These are phyloP conservation scores for Brenthis hecate DNA, from an alignment of 2,888 invertebrate species.

Conservation along the genomic window DNA sequence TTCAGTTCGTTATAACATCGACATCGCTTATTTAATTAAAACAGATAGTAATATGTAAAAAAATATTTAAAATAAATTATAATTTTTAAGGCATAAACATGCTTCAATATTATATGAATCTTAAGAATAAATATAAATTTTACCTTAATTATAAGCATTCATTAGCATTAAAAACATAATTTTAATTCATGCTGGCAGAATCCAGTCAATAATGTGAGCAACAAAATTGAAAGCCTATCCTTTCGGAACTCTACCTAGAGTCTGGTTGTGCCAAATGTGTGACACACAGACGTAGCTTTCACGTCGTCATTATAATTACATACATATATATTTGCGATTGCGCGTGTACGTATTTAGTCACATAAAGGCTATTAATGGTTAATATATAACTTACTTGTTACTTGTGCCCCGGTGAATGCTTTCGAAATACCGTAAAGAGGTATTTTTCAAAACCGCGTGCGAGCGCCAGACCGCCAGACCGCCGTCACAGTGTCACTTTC, in stretches of 20 bases:
- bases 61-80: too few species aligned
- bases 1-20: not conserved
- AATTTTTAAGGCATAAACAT: too few species aligned
- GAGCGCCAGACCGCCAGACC: conserved; percentile 40
- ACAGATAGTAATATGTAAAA: not conserved
- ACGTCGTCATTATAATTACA: not conserved
- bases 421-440: conserved; percentile 48
- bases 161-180: not conserved
- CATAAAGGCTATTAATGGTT: conserved; percentile 21
- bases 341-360: conserved; percentile 10
- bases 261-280: not conserved
- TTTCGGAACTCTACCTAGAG: conserved; percentile 4
- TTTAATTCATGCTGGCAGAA: not conserved
- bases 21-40: not conserved
- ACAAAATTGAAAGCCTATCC: not conserved
- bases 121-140: too few species aligned
- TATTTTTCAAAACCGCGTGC: conserved; percentile 73
- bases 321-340: not conserved
- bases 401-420: conserved; percentile 42
- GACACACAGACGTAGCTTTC: conserved; percentile 1
- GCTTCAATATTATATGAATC: too few species aligned
- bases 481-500: conserved; percentile 76
- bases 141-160: too few species aligned
- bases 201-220: not conserved
- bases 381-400: conserved; percentile 37